These are phyloP conservation scores for Neocrepidodera transversa DNA, from an alignment of 2,888 invertebrate genomes.

Conservation along the genomic window DNA sequence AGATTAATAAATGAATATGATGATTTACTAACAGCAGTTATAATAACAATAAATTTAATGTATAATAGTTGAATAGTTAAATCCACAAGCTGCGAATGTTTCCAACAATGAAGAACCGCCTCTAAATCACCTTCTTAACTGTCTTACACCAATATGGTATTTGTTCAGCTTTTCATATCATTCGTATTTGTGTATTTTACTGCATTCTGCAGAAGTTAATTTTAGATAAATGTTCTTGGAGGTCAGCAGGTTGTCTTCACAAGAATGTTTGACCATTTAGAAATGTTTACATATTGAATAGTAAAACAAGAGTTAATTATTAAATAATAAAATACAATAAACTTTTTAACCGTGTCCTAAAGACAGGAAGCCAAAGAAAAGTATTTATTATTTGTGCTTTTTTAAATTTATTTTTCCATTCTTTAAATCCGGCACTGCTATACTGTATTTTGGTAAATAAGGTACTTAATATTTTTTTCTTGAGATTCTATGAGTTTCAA, in stretches of 20 bases:
- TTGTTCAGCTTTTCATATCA: conserved; percentile 2
- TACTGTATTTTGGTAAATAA: conserved; percentile 2
- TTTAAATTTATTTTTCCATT: no score
- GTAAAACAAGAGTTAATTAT: no score
- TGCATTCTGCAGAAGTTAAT: not conserved
- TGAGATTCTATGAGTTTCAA: conserved; percentile 10
- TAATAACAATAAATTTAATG: conserved; percentile 8
- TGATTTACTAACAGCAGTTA: conserved; percentile 12
- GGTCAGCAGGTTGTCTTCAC: not conserved
- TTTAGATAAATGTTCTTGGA: not conserved
- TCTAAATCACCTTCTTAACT: conserved; percentile 1
- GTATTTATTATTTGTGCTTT: no score
- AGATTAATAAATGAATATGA: conserved; percentile 4
- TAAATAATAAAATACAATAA: no score
- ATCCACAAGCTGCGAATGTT: not conserved
- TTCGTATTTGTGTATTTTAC: not conserved
- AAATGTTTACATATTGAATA: not conserved
- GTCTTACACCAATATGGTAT: not conserved
- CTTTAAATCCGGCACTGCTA: no score
- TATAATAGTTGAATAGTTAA: conserved; percentile 10
- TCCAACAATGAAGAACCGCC: conserved; percentile 2
- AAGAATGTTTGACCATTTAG: not conserved
- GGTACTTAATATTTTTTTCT: conserved; percentile 12
- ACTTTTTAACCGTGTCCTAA: no score
- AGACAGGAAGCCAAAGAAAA: no score